Evolutionary conservation across 1,140 invertebrate genomes (phyloP).

Genomic region (Latrodectus geometricus): DNA sequence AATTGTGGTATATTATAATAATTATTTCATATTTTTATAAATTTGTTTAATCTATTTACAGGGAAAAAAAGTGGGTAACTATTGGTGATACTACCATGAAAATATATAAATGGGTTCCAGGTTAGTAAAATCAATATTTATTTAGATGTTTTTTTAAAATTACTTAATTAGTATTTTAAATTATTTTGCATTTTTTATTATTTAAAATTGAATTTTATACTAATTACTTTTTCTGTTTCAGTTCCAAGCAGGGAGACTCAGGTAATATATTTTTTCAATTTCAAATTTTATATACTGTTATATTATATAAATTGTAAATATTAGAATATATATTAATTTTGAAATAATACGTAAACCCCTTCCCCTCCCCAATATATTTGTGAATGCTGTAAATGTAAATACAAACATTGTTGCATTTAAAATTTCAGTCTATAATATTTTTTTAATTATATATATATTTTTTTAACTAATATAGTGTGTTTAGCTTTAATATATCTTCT

Average conservation of each 20-base stretch:
- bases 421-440: too few relatives aligned
- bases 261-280: neutral
- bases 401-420: too few relatives aligned
- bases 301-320: too few relatives aligned
- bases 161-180: slow-evolving; percentile 47
- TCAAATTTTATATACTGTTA: too few relatives aligned
- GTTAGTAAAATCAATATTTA: slow-evolving; percentile 69
- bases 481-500: too few relatives aligned
- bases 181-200: slow-evolving; percentile 11
- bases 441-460: too few relatives aligned
- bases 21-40: slow-evolving; percentile 8
- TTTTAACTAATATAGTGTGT: too few relatives aligned
- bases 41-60: slow-evolving; percentile 69
- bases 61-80: slow-evolving; percentile 99
- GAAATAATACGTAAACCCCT: too few relatives aligned
- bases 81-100: slow-evolving; percentile 98
- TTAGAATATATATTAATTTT: too few relatives aligned
- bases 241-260: slow-evolving; percentile 49
- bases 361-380: too few relatives aligned
- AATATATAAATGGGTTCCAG: slow-evolving; percentile 98
- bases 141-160: neutral
- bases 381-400: too few relatives aligned
- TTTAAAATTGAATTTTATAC: neutral
- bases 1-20: too few relatives aligned
- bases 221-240: neutral